These are phyloP conservation scores for Toxostoma redivivum DNA, from an alignment of 2,113 vertebrate genomes.

Conservation along the genomic window DNA sequence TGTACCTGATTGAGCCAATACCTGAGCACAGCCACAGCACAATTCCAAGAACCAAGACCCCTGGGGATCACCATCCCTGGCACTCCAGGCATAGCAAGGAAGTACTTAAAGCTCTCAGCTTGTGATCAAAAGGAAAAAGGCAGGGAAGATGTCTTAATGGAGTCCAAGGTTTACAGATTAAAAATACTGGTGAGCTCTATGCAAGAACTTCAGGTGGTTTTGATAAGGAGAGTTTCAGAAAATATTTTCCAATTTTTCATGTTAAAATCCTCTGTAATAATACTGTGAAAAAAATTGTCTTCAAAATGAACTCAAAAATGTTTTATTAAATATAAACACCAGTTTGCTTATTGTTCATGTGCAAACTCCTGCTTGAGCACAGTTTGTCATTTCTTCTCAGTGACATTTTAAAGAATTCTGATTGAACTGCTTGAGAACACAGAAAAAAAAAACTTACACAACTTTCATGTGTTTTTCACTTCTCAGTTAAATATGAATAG, in stretches of 20 bases:
- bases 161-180: neutral
- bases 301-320: neutral
- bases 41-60: neutral
- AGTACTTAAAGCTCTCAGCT: neutral
- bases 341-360: neutral
- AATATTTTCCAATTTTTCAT: neutral
- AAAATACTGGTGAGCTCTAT: neutral
- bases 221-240: neutral
- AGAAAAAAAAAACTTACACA: neutral
- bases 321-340: neutral
- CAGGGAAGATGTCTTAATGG: neutral
- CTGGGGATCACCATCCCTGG: neutral
- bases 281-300: neutral
- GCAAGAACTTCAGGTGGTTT: neutral
- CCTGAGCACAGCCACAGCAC: neutral
- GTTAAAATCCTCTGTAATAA: neutral
- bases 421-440: neutral
- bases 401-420: neutral
- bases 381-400: neutral
- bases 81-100: neutral
- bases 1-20: neutral
- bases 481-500: neutral
- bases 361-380: neutral
- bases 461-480: neutral
- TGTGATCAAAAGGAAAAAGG: neutral